Base-by-base conservation (phyloP, 2,888 invertebrate species). In the Rhingia campestris region DNA sequence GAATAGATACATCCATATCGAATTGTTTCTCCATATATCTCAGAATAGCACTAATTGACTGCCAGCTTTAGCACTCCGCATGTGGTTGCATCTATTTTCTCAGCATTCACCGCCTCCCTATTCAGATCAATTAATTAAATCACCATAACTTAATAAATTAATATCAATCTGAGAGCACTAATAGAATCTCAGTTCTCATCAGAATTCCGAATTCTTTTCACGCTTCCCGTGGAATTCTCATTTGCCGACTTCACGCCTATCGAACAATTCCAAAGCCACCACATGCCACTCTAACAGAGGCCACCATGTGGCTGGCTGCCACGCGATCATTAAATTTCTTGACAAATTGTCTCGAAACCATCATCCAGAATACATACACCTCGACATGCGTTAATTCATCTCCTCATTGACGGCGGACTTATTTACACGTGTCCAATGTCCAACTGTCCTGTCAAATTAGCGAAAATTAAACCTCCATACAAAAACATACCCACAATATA, bases 401-500 rank as follows among this genome's bases (percentile, higher is more conserved):
- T 64, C 64, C 54, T 43, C 61, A 53, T 61, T 37, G 53, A 61
- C 53, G 35, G 49, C 22, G 22, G 41, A 37, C 54, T 37, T 37
- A 64, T 63, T 22, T 35, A 66, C 74, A 74, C 74, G 74, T 74
- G 74, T 41, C 58, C 54, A 47, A 32, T 32, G 14, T 12, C 39
- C 37, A 33, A 49, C 41, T 59, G 35, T 72, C 61, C 59, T 41
- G 49, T 51, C 59, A 72, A 72, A 49, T 63, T 45, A 69, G 67
- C 67, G 32, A 14, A 59, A 12, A 10, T 9, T 39, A 51, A 39
- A 30, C 22, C n/a, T 35, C 14, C 14, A 22, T 33, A 9, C 37
- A 39, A 4, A 54, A 6, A n/a, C 7, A n/a, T 33, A 22, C 53
- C 9, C 54, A 67, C 10, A 6, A 45, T 22, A 10, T 10, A 53